phyloP scores from a whole-genome alignment of 1,140 invertebrate genomes.

The Varroa destructor region DNA sequence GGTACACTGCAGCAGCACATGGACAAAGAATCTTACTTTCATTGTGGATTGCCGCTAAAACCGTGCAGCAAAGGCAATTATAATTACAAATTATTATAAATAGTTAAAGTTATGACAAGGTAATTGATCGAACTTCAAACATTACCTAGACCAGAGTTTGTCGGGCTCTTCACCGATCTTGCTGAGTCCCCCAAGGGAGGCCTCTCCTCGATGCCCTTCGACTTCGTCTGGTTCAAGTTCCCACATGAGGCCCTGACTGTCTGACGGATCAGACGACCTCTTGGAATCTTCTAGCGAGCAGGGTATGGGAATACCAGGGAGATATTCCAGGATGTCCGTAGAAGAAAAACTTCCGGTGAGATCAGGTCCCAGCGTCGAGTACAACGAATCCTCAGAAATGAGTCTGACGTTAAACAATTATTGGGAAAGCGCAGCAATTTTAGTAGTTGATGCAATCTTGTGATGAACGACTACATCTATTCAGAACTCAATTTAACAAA shows the following conservation, averaged over 20 bases:
- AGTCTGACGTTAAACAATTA: not conserved
- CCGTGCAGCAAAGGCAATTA: too few relatives aligned
- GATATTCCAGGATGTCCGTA: slow-evolving; percentile 17
- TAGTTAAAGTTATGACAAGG: too few relatives aligned
- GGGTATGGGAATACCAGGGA: not conserved
- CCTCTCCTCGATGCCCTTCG: too few relatives aligned
- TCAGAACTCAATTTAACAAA: too few relatives aligned
- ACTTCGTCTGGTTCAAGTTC: slow-evolving; percentile 14
- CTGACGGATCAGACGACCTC: slow-evolving; percentile 21
- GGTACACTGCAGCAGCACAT: too few relatives aligned
- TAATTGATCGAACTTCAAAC: too few relatives aligned
- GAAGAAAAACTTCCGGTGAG: not conserved
- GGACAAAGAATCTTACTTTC: too few relatives aligned
- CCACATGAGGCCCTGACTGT: slow-evolving; percentile 24
- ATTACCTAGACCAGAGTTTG: too few relatives aligned
- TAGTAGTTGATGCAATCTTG: not conserved
- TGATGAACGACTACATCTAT: not conserved
- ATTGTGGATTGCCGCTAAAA: too few relatives aligned
- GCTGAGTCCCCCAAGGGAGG: too few relatives aligned
- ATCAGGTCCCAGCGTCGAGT: slow-evolving; percentile 10
- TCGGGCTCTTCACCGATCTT: too few relatives aligned
- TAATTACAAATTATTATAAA: too few relatives aligned
- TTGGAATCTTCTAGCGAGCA: slow-evolving; percentile 14
- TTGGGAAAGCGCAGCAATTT: not conserved
- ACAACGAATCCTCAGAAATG: slow-evolving; percentile 9